phyloP scores from a whole-genome alignment of 2,888 invertebrate species.

The Candidula unifasciata region DNA sequence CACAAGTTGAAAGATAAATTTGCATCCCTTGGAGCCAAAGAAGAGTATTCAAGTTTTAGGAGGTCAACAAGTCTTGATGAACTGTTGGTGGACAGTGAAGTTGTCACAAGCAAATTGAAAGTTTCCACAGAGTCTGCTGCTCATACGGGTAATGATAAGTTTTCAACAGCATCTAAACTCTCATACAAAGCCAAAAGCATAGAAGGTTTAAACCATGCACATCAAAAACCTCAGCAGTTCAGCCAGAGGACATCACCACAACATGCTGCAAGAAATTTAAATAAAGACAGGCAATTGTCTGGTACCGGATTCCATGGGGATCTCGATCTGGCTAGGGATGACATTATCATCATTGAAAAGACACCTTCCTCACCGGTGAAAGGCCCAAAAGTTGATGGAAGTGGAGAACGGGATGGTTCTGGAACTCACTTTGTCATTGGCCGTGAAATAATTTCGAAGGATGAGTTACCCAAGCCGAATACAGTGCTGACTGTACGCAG shows the following conservation, averaged over 20 bases:
- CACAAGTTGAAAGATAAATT: conserved; percentile 71
- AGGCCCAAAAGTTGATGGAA: conserved; percentile 32
- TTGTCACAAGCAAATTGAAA: not conserved
- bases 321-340: conserved; percentile 39
- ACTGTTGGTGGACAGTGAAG: conserved; percentile 35
- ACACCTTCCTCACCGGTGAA: conserved; percentile 14
- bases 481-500: conserved; percentile 90
- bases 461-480: conserved; percentile 91
- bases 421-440: not conserved
- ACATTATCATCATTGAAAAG: conserved; percentile 55
- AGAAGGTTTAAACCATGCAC: conserved; percentile 45
- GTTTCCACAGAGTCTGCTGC: not conserved
- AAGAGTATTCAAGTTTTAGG: conserved; percentile 56
- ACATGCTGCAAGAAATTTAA: conserved; percentile 36
- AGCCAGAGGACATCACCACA: conserved; percentile 26
- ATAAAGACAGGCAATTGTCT: conserved; percentile 59
- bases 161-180: conserved; percentile 27
- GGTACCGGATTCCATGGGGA: conserved; percentile 11
- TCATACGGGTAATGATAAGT: not conserved
- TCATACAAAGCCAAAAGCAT: conserved; percentile 32
- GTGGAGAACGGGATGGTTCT: conserved; percentile 34
- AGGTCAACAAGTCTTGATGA: conserved; percentile 68
- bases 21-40: conserved; percentile 53
- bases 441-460: conserved; percentile 38
- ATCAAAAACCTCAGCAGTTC: conserved; percentile 16